Percentiles rank a stretch among this genome's conserved stretches.
Evolutionary conservation across 2,888 invertebrate genomes (phyloP).

Genomic region (Neocrepidodera transversa): DNA sequence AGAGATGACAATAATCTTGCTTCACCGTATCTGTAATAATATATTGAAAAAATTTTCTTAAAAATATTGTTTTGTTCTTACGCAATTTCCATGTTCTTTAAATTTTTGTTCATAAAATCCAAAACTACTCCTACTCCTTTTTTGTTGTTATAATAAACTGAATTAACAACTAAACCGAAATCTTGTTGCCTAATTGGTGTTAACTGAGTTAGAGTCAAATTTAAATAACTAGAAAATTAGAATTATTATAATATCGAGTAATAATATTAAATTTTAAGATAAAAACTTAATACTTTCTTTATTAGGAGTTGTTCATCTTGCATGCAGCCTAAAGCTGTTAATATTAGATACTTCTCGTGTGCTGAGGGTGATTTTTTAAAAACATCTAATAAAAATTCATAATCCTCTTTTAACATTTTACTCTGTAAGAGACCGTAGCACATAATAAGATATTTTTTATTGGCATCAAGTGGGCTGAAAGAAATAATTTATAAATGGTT

Average conservation of each 20-base stretch:
- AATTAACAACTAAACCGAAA: conserved; percentile 29
- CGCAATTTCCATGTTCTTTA: conserved; percentile 26
- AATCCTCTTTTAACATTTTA: conserved; percentile 27
- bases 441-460: conserved; percentile 34
- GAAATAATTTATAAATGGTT: neutral
- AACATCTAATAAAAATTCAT: conserved; percentile 33
- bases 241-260: neutral
- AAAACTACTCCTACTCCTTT: conserved; percentile 33
- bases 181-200: conserved; percentile 39
- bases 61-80: no score
- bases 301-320: conserved; percentile 54
- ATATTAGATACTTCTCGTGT: conserved; percentile 60
- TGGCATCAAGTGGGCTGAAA: conserved; percentile 34
- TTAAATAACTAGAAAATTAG: conserved; percentile 35
- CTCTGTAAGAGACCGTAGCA: conserved; percentile 40
- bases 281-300: conserved; percentile 30
- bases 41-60: no score
- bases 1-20: conserved; percentile 25
- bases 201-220: conserved; percentile 27
- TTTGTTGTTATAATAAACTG: conserved; percentile 29
- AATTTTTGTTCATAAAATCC: conserved; percentile 33
- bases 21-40: conserved; percentile 34
- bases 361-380: conserved; percentile 47
- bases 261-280: no score
- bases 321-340: conserved; percentile 64